Percentiles rank a stretch among this genome's conserved stretches.
phyloP scores from a whole-genome alignment of 2,888 invertebrate species.

The Bruchidius siliquastri region DNA sequence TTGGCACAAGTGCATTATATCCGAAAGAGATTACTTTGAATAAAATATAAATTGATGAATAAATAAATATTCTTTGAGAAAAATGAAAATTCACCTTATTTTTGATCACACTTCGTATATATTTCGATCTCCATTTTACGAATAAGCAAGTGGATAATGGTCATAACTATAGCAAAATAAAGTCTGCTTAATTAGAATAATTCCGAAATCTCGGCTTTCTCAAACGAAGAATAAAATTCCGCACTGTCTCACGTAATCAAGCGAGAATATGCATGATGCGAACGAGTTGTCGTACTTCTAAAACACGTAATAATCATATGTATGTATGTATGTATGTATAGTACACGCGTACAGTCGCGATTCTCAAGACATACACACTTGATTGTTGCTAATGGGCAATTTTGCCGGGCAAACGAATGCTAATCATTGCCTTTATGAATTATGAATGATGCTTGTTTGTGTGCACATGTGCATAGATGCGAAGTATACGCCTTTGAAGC shows the following conservation, averaged over 20 bases:
- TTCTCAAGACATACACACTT: neutral
- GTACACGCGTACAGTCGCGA: neutral
- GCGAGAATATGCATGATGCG: constrained; percentile 7
- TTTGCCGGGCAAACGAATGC: neutral
- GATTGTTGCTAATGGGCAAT: neutral
- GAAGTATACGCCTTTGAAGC: neutral
- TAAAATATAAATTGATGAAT: too few relatives aligned
- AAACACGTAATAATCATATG: neutral
- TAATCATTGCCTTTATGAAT: neutral
- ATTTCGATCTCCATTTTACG: too few relatives aligned
- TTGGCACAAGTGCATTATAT: too few relatives aligned
- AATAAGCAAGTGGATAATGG: too few relatives aligned
- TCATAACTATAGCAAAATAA: neutral
- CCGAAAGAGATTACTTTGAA: too few relatives aligned
- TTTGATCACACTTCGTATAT: too few relatives aligned
- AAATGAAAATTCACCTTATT: too few relatives aligned
- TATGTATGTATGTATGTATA: neutral
- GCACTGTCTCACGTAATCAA: neutral
- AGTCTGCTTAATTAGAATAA: neutral
- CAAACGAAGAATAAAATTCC: neutral
- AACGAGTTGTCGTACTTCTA: neutral
- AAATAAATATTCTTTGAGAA: too few relatives aligned
- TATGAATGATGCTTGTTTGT: neutral
- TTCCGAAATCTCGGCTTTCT: neutral
- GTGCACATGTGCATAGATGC: neutral